Evolutionary conservation across 2,797 vertebrate genomes (phyloP).

Genomic region (Myotis myotis): DNA sequence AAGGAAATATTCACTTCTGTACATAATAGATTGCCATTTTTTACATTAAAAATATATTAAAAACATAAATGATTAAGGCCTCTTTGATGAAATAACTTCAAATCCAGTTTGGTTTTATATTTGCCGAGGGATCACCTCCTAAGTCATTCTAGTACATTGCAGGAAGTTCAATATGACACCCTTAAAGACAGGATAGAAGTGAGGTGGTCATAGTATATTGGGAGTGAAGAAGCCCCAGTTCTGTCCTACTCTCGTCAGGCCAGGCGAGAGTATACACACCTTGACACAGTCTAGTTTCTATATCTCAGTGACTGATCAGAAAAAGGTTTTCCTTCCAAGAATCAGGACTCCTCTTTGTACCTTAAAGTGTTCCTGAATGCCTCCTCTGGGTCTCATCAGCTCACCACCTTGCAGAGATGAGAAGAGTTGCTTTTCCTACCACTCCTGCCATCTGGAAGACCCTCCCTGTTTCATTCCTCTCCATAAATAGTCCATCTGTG

Average conservation of each 20-base stretch:
- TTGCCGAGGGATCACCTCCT: neutral
- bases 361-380: neutral
- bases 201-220: neutral
- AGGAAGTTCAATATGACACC: neutral
- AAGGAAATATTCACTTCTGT: conserved; percentile 2
- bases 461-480: conserved; percentile 32
- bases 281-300: neutral
- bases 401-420: conserved; percentile 42
- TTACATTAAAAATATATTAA: conserved; percentile 13
- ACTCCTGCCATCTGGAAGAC: conserved; percentile 42
- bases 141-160: neutral
- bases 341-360: neutral
- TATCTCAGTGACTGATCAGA: neutral
- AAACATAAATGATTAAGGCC: neutral
- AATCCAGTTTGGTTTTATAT: conserved; percentile 1
- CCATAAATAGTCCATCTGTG: conserved; percentile 30
- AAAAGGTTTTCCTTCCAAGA: conserved; percentile 18
- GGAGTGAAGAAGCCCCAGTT: neutral
- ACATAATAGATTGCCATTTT: neutral
- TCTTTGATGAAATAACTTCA: neutral
- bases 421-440: conserved; percentile 28
- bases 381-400: conserved; percentile 33
- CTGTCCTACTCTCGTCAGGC: neutral
- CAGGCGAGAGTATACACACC: neutral
- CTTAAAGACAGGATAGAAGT: neutral